Evolutionary conservation across 2,888 invertebrate species (phyloP).

Genomic region (Spialia ferax): DNA sequence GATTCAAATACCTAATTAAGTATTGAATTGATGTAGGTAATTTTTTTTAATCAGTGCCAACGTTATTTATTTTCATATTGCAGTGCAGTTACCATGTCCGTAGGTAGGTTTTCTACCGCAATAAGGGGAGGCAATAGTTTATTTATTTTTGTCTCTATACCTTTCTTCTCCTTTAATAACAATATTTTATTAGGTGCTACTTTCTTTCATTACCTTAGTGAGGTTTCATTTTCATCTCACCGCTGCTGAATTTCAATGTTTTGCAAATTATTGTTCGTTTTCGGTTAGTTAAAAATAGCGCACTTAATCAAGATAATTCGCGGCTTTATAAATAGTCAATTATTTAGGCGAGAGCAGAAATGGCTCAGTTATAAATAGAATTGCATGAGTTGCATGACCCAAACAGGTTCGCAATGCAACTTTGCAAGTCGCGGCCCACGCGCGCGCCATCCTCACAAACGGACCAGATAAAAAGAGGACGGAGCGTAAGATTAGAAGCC

Average conservation of each 20-base stretch:
- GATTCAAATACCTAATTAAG: no score
- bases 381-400: constrained; percentile 78
- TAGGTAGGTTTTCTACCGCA: no score
- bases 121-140: no score
- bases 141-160: no score
- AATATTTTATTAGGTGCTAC: no score
- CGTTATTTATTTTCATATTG: no score
- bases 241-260: neutral
- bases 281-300: neutral
- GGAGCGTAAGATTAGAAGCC: neutral
- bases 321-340: constrained; percentile 65
- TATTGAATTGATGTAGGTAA: no score
- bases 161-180: no score
- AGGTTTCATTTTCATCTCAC: no score
- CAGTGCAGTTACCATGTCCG: no score
- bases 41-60: no score
- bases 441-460: constrained; percentile 58
- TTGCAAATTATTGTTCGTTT: constrained; percentile 3
- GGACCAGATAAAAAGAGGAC: neutral
- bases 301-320: neutral
- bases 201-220: no score
- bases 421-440: constrained; percentile 71
- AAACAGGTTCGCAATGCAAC: constrained; percentile 79
- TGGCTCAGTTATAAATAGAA: constrained; percentile 75
- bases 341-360: constrained; percentile 67